Base-by-base conservation (phyloP, 1,140 invertebrate genomes). In the Agrilus planipennis region DNA sequence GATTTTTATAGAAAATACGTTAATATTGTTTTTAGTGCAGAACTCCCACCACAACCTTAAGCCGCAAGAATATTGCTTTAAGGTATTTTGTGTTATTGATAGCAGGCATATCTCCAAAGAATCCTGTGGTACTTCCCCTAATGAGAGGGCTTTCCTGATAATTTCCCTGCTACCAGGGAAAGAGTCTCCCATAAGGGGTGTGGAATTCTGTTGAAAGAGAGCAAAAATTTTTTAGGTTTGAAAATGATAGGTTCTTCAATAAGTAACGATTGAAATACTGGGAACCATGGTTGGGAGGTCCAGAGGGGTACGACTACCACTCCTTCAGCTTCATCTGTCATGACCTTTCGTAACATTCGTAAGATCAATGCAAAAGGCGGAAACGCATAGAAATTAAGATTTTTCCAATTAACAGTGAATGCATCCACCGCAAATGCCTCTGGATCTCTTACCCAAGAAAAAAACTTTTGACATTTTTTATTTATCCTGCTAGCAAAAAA, bases 321-420 rank as follows among this genome's bases (percentile, higher is more conserved):
- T 9, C 46, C 46, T 18, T 20, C n/a, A 11, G 52, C 46, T n/a
- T 46, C 14, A 22, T 56, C 50, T n/a, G 9, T 14, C 28, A 49
- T 45, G 29, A 54, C 45, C 37, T 54, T 56, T 11, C 44, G 29
- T 23, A 54, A 31, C 17, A 34, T 32, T 45, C 45, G 47, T 15
- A 46, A 32, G 15, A 55, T 46, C 7, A 55, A 7, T 5, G 41
- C 25, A 32, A 57, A 53, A 9, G 53, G 52, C 1, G 54, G 54
- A 36, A 58, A 58, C 1, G 54, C 56, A 37, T 55, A 54, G 47
- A 58, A 53, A 11, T 25, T 27, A 22, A 48, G 29, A 17, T 38
- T 15, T n/a, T 18, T 42, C 50, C 55, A 59, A 18, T 32, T 18
- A 0, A 58, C 17, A 10, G 52, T 60, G 37, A 57, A 57, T 2